These are phyloP conservation scores for Trididemnum miniatum DNA, from an alignment of 23 tunicate genomes.

Conservation along the genomic window DNA sequence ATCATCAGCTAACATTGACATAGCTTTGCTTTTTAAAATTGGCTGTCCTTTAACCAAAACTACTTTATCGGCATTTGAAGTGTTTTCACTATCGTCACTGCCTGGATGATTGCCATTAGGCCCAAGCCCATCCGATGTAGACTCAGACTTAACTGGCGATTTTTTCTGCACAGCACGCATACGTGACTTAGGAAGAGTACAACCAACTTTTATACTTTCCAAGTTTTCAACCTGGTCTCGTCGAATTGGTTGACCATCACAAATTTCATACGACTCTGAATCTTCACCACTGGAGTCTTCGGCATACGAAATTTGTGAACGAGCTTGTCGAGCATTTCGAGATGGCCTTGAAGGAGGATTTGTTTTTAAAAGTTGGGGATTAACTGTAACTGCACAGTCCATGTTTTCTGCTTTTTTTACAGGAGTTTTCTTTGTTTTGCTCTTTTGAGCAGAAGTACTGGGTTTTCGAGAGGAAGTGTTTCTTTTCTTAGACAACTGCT, in stretches of 20 bases:
- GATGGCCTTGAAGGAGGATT: neutral
- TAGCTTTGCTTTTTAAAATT: neutral
- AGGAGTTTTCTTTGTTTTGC: neutral
- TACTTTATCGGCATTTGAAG: slow-evolving; percentile 10
- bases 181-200: neutral
- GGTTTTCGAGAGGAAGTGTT: neutral
- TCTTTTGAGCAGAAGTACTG: neutral
- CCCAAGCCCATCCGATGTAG: neutral
- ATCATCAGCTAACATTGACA: neutral
- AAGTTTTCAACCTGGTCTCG: neutral
- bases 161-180: neutral
- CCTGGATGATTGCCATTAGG: neutral
- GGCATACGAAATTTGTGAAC: slow-evolving; percentile 3
- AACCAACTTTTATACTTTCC: neutral
- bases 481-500: neutral
- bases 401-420: neutral
- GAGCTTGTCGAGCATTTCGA: neutral
- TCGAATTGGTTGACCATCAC: slow-evolving; percentile 16
- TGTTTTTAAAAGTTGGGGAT: neutral
- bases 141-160: neutral
- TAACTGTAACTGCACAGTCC: neutral
- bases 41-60: slow-evolving; percentile 23
- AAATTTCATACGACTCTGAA: neutral
- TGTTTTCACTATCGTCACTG: neutral
- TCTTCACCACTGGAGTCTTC: slow-evolving; percentile 11